Evolutionary conservation across 2,888 invertebrate species (phyloP).

Genomic region (Hymenopus coronatus): DNA sequence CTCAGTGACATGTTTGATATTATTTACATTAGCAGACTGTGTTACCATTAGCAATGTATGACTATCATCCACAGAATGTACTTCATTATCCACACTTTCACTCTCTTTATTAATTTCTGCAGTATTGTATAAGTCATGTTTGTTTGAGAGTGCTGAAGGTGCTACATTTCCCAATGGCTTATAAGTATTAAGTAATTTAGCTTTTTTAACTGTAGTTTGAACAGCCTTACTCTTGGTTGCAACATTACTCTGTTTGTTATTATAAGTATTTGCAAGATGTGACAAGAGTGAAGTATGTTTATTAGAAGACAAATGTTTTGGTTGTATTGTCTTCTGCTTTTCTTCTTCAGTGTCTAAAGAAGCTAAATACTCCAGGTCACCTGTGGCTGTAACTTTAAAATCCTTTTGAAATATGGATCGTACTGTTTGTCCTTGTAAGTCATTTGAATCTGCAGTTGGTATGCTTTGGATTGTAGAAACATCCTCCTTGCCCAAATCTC

Average conservation of each 20-base stretch:
- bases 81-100: neutral
- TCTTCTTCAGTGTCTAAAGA: neutral
- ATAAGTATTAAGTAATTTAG: no score
- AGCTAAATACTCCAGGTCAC: neutral
- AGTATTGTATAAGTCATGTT: neutral
- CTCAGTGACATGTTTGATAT: neutral
- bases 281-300: neutral
- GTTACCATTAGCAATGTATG: no score
- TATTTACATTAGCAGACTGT: neutral
- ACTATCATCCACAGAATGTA: neutral
- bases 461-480: neutral
- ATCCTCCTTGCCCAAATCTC: neutral
- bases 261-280: neutral
- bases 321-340: neutral
- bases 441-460: neutral
- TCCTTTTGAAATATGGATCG: neutral
- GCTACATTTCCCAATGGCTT: neutral
- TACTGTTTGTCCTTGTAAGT: neutral
- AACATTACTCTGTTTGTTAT: neutral
- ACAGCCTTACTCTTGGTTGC: no score
- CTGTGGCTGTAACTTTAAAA: neutral
- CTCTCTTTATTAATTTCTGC: neutral
- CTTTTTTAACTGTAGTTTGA: no score
- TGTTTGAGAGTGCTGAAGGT: neutral
- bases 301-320: neutral